These are phyloP conservation scores for Acomys russatus DNA, from an alignment of 2,797 vertebrate genomes.

Conservation along the genomic window DNA sequence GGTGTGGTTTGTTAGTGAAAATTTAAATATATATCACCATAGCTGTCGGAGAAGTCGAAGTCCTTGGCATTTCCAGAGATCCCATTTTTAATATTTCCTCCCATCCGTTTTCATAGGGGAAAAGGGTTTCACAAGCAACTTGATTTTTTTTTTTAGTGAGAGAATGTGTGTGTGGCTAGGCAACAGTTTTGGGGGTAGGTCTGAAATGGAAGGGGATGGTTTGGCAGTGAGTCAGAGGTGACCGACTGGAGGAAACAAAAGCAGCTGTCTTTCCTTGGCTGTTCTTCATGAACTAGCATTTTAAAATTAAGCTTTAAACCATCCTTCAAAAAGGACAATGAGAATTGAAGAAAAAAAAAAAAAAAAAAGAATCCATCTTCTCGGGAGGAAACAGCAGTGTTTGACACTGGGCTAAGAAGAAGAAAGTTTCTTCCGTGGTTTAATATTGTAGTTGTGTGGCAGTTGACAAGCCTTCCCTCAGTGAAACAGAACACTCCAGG, in stretches of 20 bases:
- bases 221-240: slow-evolving; percentile 23
- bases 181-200: not conserved
- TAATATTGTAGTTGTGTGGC: slow-evolving; percentile 43
- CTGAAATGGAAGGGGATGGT: slow-evolving; percentile 10
- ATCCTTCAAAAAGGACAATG: slow-evolving; percentile 58
- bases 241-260: slow-evolving; percentile 38
- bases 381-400: not conserved
- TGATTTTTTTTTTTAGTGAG: not conserved
- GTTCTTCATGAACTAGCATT: slow-evolving; percentile 28
- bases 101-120: slow-evolving; percentile 21
- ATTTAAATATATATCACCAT: not conserved
- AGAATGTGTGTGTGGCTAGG: not conserved
- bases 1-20: slow-evolving; percentile 5
- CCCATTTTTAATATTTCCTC: not conserved
- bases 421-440: slow-evolving; percentile 21
- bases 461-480: slow-evolving; percentile 40
- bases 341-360: not conserved
- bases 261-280: slow-evolving; percentile 35
- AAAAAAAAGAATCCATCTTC: not conserved
- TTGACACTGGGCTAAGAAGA: slow-evolving; percentile 20
- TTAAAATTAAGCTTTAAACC: slow-evolving; percentile 67
- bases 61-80: slow-evolving; percentile 2
- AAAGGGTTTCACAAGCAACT: slow-evolving; percentile 40
- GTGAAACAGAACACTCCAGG: slow-evolving; percentile 67
- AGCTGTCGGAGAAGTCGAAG: not conserved